Evolutionary conservation across 2,797 vertebrate species (phyloP).

Genomic region (Esox lucius): DNA sequence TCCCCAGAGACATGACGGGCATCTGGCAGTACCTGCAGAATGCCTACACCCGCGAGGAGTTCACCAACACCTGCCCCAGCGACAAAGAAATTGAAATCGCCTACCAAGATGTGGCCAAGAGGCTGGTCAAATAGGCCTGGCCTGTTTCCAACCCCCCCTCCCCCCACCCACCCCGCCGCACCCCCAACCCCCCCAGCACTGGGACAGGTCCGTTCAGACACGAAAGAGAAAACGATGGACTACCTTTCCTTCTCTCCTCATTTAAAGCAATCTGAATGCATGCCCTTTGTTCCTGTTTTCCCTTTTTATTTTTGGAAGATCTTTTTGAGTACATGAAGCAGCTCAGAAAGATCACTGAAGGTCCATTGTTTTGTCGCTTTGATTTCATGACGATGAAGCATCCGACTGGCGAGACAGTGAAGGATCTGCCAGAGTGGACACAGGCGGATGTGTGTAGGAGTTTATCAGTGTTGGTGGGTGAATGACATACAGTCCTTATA

Average conservation of each 20-base stretch:
- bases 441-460: conserved; percentile 32
- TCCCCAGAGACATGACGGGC: conserved; percentile 90
- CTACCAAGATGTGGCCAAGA: conserved; percentile 94
- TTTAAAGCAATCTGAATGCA: conserved; percentile 50
- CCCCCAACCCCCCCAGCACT: conserved; percentile 40
- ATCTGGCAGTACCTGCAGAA: conserved; percentile 96
- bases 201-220: conserved; percentile 64
- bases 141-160: background rate
- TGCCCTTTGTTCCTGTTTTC: conserved; percentile 25
- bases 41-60: conserved; percentile 92
- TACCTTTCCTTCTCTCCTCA: conserved; percentile 63
- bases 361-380: conserved; percentile 31
- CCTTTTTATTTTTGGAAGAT: conserved; percentile 46
- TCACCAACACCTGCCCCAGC: conserved; percentile 97
- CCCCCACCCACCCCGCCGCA: conserved; percentile 16
- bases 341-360: conserved; percentile 15
- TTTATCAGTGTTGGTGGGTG: conserved; percentile 41
- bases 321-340: conserved; percentile 39
- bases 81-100: conserved; percentile 98
- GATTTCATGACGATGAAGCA: conserved; percentile 25
- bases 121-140: conserved; percentile 89
- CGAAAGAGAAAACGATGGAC: conserved; percentile 67
- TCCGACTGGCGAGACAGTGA: conserved; percentile 9
- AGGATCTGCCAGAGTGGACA: conserved; percentile 34
- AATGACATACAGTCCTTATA: conserved; percentile 36